Evolutionary conservation across 2,113 vertebrate species (phyloP).

Genomic region (Scartelaos histophorus): DNA sequence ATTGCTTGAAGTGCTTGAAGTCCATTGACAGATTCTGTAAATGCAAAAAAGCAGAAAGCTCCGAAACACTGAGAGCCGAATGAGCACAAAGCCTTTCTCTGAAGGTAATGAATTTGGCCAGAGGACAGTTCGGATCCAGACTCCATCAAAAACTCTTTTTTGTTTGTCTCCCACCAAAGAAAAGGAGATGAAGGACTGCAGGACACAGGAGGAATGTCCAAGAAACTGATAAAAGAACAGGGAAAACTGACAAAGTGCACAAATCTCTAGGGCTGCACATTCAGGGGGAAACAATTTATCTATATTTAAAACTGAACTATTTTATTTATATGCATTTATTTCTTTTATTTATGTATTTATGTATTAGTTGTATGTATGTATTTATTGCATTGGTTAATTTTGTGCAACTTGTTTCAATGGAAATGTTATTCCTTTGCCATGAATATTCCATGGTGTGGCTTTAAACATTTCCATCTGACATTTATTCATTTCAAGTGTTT

Average conservation of each 20-base stretch:
- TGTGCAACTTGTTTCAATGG: no score
- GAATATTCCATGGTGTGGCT: no score
- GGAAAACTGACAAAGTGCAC: constrained; percentile 3
- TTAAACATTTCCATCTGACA: no score
- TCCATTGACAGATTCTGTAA: constrained; percentile 36
- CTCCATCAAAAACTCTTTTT: constrained; percentile 32
- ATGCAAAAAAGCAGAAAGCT: constrained; percentile 12
- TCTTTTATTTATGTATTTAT: no score
- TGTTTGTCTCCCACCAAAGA: constrained; percentile 6
- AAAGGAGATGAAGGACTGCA: constrained; percentile 10
- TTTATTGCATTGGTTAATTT: no score
- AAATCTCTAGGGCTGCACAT: neutral
- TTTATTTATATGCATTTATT: no score
- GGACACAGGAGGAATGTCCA: constrained; percentile 32
- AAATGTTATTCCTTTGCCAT: no score
- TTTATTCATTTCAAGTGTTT: no score
- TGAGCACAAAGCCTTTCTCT: constrained; percentile 9
- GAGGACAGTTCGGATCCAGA: constrained; percentile 33
- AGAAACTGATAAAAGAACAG: constrained; percentile 10
- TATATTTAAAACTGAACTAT: no score
- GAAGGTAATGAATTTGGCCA: constrained; percentile 39
- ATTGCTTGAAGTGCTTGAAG: constrained; percentile 17
- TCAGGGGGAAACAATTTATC: no score
- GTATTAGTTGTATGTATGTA: no score
- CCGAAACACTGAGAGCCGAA: constrained; percentile 9